Evolutionary conservation across 2,888 invertebrate species (phyloP), one percentile per base, ranked within the genome.

Genomic region (Imbricaverruca yamaguchii): DNA sequence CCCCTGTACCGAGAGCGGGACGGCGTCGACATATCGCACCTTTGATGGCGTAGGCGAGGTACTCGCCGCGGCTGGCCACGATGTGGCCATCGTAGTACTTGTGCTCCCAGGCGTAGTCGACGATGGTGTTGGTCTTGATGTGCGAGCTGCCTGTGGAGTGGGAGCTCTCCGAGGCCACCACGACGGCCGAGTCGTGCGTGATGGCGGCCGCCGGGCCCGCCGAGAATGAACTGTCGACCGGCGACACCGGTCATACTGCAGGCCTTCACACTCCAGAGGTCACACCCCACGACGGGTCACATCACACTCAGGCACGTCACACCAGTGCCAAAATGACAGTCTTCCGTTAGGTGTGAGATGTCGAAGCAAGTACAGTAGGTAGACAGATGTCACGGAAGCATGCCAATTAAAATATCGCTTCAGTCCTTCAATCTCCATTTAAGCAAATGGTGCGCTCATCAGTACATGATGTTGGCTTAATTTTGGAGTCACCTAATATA

Each of bases 31-130:
- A 39, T 39, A 39, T 39, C 39, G 39, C 88, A 95, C 96, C 93
- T 91, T 94, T 95, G 83, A 97, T 92, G 82, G 93, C 94, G 88
- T 97, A 97, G 0, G 97, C 97, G 84, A 96, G 89, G 87, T 93
- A 94, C 86, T 93, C 92, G 81, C 94, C 94, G 86, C 91, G 92
- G 85, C 93, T 91, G 87, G 96, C 95, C 69, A 97, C 91, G 82
- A 97, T 89, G 86, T 95, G 94, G 0, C 97, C 97, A 0, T 92
- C 90, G 85, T 96, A 95, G 86, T 93, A 93, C 85, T 93, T 92
- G 79, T 93, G 91, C 87, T 97, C 97, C 97, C 97, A 97, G 84
- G 93, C 93, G 87, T 94, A 97, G 86, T 96, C 96, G 53, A 96
- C 96, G 80, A 96, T 91, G 87, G 94, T 95, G 85, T 93, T 93